These are phyloP conservation scores for Mormyrops attenuatus DNA, from an alignment of 2,797 vertebrate genomes.

Conservation along the genomic window DNA sequence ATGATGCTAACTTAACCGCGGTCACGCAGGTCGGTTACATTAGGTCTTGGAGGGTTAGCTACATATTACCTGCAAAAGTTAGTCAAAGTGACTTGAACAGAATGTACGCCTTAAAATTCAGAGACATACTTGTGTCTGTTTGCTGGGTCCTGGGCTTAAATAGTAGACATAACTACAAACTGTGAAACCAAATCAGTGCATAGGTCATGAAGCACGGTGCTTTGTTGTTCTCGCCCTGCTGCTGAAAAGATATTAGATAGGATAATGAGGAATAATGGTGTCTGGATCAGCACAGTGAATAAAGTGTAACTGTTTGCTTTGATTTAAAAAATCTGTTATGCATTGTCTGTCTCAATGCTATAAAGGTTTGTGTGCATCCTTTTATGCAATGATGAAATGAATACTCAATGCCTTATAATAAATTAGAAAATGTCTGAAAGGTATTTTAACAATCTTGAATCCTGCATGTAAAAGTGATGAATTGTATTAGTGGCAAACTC, in stretches of 20 bases:
- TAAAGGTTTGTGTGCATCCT: not conserved
- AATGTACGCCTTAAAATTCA: not conserved
- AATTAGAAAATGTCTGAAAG: constrained; percentile 23
- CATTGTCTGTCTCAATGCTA: not conserved
- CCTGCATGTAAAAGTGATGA: not conserved
- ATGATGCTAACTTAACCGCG: too few relatives aligned
- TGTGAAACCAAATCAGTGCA: not conserved
- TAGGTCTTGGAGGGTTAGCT: not conserved
- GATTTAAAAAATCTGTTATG: not conserved
- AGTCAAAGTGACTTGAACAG: not conserved
- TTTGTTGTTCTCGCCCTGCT: not conserved
- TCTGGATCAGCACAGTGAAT: not conserved
- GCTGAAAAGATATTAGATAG: not conserved
- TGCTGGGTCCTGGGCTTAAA: not conserved
- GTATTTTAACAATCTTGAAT: not conserved
- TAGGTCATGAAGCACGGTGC: not conserved
- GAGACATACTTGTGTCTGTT: not conserved
- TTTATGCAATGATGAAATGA: constrained; percentile 16
- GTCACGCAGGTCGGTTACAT: not conserved
- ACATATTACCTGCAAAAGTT: not conserved
- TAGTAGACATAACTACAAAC: not conserved
- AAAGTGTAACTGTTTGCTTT: not conserved
- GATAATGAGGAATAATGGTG: not conserved
- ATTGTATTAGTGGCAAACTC: not conserved
- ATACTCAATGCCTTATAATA: constrained; percentile 38